Evolutionary conservation across 2,797 vertebrate genomes (phyloP), one percentile per base, ranked within the genome.

Genomic region (Ciconia nigra): DNA sequence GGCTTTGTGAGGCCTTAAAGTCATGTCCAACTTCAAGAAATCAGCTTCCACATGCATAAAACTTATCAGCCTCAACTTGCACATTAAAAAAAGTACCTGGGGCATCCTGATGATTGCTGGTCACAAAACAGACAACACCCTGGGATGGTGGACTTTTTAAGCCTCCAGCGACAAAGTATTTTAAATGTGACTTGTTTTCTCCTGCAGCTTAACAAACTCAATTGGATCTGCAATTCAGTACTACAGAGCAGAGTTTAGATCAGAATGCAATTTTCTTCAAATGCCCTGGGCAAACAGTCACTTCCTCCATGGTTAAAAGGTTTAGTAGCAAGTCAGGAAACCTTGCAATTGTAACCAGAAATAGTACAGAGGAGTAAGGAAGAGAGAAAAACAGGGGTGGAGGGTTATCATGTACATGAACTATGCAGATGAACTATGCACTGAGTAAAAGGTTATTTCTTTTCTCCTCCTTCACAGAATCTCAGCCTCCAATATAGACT

Each of bases 221-320:
- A 65, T 13, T 65, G 7, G 33, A 87, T 61, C 51, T 77, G 66
- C 83, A 96, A 90, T 96, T 96, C 92, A 92, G 63, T 77, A 95
- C 55, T 91, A 90, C 63, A 83, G 33, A 95, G 58, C 51, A 81
- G 15, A 58, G 92, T 87, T 96, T 73, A 86, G 73, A 87, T 52
- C 37, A 82, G 42, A 94, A 96, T 54, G 58, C 55, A 78, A 94
- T 96, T 85, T 97, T 81, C 79, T 87, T 62, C 41, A 46, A 90
- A 82, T 28, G 74, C 85, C 70, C 58, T 13, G 42, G 25, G 17
- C 80, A 96, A 96, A 89, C 86, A 95, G 58, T 93, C 89, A 87
- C 59, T 87, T 46, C 87, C 15, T 65, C 17, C 1, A 89, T 51
- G 90, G 91, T 90, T 96, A 94, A 83, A 22, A 92, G 83, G 80